Percentiles rank a stretch among this genome's conserved stretches.
These are phyloP conservation scores for Diploptera punctata DNA, from an alignment of 2,888 invertebrate genomes.

Conservation along the genomic window DNA sequence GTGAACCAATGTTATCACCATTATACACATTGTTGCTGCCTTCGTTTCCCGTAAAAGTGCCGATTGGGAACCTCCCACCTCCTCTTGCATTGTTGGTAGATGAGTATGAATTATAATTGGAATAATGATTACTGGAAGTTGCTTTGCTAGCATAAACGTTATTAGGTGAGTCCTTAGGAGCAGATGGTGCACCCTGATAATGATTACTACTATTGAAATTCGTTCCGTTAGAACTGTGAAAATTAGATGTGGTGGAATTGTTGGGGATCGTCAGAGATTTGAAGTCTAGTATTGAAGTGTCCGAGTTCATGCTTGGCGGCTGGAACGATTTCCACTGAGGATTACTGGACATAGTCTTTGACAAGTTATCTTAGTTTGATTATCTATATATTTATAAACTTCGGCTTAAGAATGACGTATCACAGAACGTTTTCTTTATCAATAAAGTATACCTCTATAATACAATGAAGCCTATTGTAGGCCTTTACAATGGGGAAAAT, in stretches of 20 bases:
- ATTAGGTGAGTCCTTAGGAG: conserved; percentile 40
- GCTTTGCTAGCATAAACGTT: conserved; percentile 40
- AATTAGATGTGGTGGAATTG: conserved; percentile 41
- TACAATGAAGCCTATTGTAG: conserved; percentile 26
- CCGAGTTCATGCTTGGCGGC: conserved; percentile 85
- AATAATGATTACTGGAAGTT: conserved; percentile 40
- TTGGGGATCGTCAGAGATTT: conserved; percentile 73
- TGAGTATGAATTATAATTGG: conserved; percentile 42
- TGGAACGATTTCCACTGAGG: conserved; percentile 91
- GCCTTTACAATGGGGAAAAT: conserved; percentile 29
- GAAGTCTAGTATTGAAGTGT: conserved; percentile 81
- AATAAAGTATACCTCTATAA: conserved; percentile 26
- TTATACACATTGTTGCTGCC: conserved; percentile 52
- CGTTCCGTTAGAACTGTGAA: conserved; percentile 42
- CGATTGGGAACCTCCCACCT: conserved; percentile 55
- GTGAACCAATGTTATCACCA: conserved; percentile 47
- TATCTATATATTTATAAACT: conserved; percentile 40
- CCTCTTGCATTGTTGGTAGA: conserved; percentile 43
- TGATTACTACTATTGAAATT: conserved; percentile 41
- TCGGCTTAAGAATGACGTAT: conserved; percentile 53
- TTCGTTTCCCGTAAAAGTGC: conserved; percentile 57
- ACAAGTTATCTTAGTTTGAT: conserved; percentile 48
- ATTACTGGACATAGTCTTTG: conserved; percentile 74
- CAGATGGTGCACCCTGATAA: conserved; percentile 35
- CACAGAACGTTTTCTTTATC: conserved; percentile 66